Evolutionary conservation across 37 sponge, comb jelly and placozoan genomes (phyloP).

Genomic region (Geodia barretti): DNA sequence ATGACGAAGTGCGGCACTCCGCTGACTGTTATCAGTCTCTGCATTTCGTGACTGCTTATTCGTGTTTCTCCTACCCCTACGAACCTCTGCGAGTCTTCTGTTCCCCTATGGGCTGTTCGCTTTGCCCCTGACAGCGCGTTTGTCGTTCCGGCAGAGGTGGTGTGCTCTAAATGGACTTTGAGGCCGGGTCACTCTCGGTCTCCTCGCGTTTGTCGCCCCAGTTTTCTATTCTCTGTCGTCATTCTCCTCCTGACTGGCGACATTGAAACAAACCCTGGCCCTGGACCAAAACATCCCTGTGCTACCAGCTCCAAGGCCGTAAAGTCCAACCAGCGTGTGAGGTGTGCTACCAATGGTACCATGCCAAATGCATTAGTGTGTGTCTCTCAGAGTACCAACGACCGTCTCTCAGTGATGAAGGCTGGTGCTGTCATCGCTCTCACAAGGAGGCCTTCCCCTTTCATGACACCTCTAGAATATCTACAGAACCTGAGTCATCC

Average conservation of each 20-base stretch:
- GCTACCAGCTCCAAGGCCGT: background rate
- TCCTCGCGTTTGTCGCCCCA: no score
- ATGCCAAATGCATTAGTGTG: conserved; percentile 5
- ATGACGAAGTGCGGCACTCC: no score
- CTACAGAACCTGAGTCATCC: background rate
- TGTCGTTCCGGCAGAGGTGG: background rate
- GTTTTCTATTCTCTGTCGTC: background rate
- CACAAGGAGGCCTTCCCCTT: conserved; percentile 6
- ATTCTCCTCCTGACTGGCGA: background rate
- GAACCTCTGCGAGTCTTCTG: no score
- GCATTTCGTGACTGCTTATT: no score
- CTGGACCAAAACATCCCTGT: background rate
- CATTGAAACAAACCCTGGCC: background rate
- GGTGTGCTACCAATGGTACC: conserved; percentile 6
- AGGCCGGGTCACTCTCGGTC: background rate
- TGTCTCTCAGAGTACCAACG: background rate
- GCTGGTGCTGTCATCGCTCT: conserved; percentile 1
- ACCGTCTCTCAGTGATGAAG: conserved; percentile 2
- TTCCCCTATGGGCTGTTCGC: background rate
- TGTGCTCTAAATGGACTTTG: background rate
- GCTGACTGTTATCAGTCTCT: no score
- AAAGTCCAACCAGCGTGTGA: conserved; percentile 3
- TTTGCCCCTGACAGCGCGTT: background rate
- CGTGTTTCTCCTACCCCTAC: no score
- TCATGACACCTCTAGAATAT: background rate